Base-by-base conservation (phyloP, 2,888 invertebrate genomes). In the Nomada ferruginata region DNA sequence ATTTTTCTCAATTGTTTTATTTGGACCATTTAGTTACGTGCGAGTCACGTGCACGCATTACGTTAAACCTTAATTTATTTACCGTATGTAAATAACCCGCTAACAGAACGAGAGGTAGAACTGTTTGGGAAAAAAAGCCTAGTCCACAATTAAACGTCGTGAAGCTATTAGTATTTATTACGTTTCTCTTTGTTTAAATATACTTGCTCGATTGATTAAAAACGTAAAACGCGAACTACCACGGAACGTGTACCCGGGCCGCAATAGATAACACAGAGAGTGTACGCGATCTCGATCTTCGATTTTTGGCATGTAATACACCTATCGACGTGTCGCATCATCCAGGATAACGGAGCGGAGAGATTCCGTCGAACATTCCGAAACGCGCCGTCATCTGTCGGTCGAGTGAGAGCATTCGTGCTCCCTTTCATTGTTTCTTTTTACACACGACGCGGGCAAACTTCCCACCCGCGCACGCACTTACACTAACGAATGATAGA, bases 401-500 rank as follows among this genome's bases (percentile, higher is more conserved):
- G 50, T 53, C 66, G 72, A 61, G 50, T 3, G 47, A n/a, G 26
- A 36, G 36, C 36, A 68, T 66, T 10, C 26, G 36, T 1, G 4
- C 23, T 20, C 64, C 11, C 52, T 66, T 60, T n/a, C 5, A 36
- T 13, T 10, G 5, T 60, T 15, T 29, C 26, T 23, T 50, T 26
- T 44, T 50, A 23, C 2, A 44, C 29, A 18, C 11, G 23, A 23
- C 59, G 53, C 42, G 55, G 61, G 55, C 20, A 42, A 59, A 18
- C 15, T 63, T 65, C 55, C 18, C 66, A 63, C 47, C 52, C 55
- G 64, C 68, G 57, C 65, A 55, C 64, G 57, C 66, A 55, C 72
- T 83, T 77, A 82, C 76, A 57, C 84, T 86, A 87, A 87, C 85
- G 82, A 81, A 89, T 89, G 84, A 89, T 84, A 86, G 69, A 88